Evolutionary conservation across 2,888 invertebrate species (phyloP).

Genomic region (Trichogramma dendrolimi): DNA sequence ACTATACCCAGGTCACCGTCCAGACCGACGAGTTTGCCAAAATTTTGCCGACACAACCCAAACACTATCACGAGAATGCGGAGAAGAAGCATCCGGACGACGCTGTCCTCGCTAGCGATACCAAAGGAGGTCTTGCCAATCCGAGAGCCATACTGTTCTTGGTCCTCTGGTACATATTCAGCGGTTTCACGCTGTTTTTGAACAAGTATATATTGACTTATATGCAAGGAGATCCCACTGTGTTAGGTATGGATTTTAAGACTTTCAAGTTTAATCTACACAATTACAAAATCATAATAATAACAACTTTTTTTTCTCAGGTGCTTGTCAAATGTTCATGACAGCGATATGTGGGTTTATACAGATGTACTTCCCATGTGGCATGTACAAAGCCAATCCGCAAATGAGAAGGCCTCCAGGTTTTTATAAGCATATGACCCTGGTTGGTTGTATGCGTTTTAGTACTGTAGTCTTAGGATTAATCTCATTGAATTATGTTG

Average conservation of each 20-base stretch:
- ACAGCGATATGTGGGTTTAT: conserved; percentile 70
- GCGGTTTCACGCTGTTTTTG: conserved; percentile 71
- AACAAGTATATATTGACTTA: conserved; percentile 74
- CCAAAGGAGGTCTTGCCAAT: conserved; percentile 57
- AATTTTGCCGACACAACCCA: conserved; percentile 38
- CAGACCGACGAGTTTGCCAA: conserved; percentile 37
- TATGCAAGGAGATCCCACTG: conserved; percentile 68
- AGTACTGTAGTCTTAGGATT: conserved; percentile 70
- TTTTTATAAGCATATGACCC: conserved; percentile 69
- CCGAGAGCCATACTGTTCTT: conserved; percentile 61
- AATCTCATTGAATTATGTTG: conserved; percentile 71
- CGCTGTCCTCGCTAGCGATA: conserved; percentile 37
- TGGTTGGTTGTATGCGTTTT: conserved; percentile 71
- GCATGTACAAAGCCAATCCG: conserved; percentile 64
- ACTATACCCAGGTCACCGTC: conserved; percentile 39
- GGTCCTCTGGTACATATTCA: conserved; percentile 72
- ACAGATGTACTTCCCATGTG: conserved; percentile 70
- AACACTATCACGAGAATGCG: conserved; percentile 33
- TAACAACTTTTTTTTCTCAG: conserved; percentile 47
- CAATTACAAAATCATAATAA: conserved; percentile 1
- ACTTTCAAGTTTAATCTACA: conserved; percentile 6
- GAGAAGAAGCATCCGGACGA: conserved; percentile 37
- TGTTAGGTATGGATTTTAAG: conserved; percentile 58
- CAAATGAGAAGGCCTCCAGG: conserved; percentile 62
- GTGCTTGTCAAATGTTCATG: conserved; percentile 72